Percentiles rank a stretch among this genome's conserved stretches.
These are phyloP conservation scores for Lordiphosa fenestrarum DNA, from an alignment of 2,888 invertebrate species.

Conservation along the genomic window DNA sequence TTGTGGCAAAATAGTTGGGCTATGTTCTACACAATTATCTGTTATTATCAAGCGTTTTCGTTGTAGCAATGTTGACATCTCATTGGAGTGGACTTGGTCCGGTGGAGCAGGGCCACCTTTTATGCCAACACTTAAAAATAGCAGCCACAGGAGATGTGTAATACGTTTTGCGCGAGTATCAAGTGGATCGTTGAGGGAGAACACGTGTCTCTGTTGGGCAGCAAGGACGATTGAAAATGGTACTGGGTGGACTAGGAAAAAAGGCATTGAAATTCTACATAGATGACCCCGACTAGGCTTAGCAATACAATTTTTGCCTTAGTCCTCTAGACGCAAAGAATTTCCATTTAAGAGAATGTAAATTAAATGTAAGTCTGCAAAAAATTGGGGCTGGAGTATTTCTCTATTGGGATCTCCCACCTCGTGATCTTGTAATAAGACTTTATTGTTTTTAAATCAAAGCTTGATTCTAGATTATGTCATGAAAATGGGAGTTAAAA, in stretches of 20 bases:
- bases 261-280: neutral
- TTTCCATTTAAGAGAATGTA: too few species aligned
- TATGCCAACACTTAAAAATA: constrained; percentile 71
- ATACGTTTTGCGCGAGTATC: constrained; percentile 20
- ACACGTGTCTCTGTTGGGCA: constrained; percentile 56
- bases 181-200: constrained; percentile 44
- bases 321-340: too few species aligned
- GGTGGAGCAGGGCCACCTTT: constrained; percentile 40
- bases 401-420: too few species aligned
- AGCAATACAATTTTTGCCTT: too few species aligned
- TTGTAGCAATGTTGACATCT: constrained; percentile 59
- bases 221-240: constrained; percentile 8
- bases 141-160: constrained; percentile 56
- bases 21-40: constrained; percentile 80
- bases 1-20: constrained; percentile 66
- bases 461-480: too few species aligned
- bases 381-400: too few species aligned
- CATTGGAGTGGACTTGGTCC: constrained; percentile 41
- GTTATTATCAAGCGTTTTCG: constrained; percentile 71
- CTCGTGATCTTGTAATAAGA: too few species aligned
- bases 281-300: constrained; percentile 1
- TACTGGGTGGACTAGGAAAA: neutral
- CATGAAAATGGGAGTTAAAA: too few species aligned
- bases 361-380: too few species aligned
- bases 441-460: too few species aligned